A percentile compares a stretch with the other conserved stretches of the same genome.
phyloP scores from a whole-genome alignment of 2,113 vertebrate species.

The Chlamydotis undulata region DNA sequence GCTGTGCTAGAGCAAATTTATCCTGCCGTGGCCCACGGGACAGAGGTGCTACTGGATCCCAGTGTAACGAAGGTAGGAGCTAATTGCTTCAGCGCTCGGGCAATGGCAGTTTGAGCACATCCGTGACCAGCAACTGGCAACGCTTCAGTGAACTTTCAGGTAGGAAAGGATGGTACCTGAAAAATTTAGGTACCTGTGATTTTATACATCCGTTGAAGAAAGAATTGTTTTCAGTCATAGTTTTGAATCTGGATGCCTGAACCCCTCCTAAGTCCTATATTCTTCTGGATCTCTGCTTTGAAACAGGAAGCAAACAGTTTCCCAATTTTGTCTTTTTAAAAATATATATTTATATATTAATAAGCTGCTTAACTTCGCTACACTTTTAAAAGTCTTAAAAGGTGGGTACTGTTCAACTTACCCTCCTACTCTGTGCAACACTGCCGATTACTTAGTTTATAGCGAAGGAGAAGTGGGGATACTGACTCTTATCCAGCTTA shows the following conservation, averaged over 20 bases:
- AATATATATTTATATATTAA: neutral
- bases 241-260: neutral
- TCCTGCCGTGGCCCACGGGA: neutral
- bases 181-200: neutral
- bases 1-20: neutral
- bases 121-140: neutral
- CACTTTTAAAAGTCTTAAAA: rapidly evolving
- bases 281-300: neutral
- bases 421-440: neutral
- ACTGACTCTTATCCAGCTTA: neutral
- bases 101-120: rapidly evolving
- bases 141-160: neutral
- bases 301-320: neutral
- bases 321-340: neutral
- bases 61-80: neutral
- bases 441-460: neutral
- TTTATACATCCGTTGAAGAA: neutral
- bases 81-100: neutral
- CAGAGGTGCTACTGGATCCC: neutral
- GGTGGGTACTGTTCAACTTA: neutral
- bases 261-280: rapidly evolving
- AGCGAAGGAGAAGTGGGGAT: neutral
- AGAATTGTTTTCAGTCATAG: rapidly evolving
- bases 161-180: neutral
- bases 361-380: neutral